Evolutionary conservation across 1,140 invertebrate species (phyloP), one percentile per base, ranked within the genome.

Genomic region (Drosophila funebris): DNA sequence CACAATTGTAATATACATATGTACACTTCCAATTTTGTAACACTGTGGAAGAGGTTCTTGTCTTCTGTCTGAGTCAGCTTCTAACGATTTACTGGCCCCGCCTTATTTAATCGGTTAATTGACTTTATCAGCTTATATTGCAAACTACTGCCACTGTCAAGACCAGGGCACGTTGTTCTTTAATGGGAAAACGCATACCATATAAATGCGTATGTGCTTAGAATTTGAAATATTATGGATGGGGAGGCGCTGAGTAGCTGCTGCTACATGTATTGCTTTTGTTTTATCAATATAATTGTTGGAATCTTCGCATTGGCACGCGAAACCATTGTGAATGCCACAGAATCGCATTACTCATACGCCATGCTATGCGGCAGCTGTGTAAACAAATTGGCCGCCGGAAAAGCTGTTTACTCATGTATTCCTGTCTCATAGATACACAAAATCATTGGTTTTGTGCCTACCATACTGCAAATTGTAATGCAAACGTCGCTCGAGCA

Each of bases 401-500:
- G 24, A 53, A 58, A 71, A 71, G 46, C 39, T 27, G 67, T 61
- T 73, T 46, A 52, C 62, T 37, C 16, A 63, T 71, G 24, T 50
- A 48, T 37, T 37, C 29, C 46, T 37, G 11, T 29, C 11, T 8
- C 27, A 33, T 57, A 98, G 97, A 95, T 98, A 82, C 96, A 98
- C 90, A 98, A 98, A 93, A 98, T 98, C 60, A 97, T 98, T 93
- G 98, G 98, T 29, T 99, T 99, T 93, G 95, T 97, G 46, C 98
- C 98, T 29, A 95, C 96, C 41, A 93, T 99, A 16, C 93, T 99
- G 11, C 97, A 99, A 94, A 95, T 99, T 67, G 95, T 99, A 9
- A 98, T 99, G 96, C 94, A 95, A 90, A 94, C 94, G 87, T 95
- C 97, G 74, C 93, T 98, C 36, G 96, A 99, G 37, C 96, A 98